Evolutionary conservation across 2,888 invertebrate species (phyloP), one percentile per base, ranked within the genome.

Genomic region (Epinotia demarniana): DNA sequence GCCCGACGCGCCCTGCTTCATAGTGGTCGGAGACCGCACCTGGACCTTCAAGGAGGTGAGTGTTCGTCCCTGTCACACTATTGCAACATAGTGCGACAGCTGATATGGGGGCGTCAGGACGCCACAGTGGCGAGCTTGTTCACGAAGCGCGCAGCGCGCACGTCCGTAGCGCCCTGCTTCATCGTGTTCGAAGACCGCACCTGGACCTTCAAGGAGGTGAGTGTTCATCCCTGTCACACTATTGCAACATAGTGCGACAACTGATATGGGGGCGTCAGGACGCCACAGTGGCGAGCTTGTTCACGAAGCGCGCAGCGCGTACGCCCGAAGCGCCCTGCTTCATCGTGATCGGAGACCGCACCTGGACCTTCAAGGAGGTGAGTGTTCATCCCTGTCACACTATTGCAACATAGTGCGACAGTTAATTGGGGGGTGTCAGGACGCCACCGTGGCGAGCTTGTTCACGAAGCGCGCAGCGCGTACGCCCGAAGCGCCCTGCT

Each of bases 351-450:
- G 96, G 96, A 77, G 96, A 95, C 79, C 92, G 95, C 77, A 94
- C 94, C 33, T 97, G 96, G 96, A 96, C 96, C 3, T 96, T 95
- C 84, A 95, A 94, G 81, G 95, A 96, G 86, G 96, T 96, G 18
- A 68, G 18, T 27, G 39, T 9, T 39, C 9, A 0, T 39, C 39
- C 39, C 39, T 39, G 9, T 2, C 39, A 39, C 39, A 39, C 39
- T 39, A 9, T 1, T 39, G 39, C 39, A 9, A 1, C 39, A 39
- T 39, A 39, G 39, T 39, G 39, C 9, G 39, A 1, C 39, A 39
- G 39, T 9, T 39, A 1, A 39, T 39, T 9, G 0, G 39, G 39
- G 9, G n/a, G n/a, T n/a, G n/a, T n/a, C n/a, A n/a, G n/a, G n/a
- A n/a, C n/a, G n/a, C n/a, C n/a, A n/a, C n/a, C n/a, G n/a, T n/a